Evolutionary conservation across 2,797 vertebrate genomes (phyloP), one percentile per base, ranked within the genome.

Genomic region (Peromyscus nudipes): DNA sequence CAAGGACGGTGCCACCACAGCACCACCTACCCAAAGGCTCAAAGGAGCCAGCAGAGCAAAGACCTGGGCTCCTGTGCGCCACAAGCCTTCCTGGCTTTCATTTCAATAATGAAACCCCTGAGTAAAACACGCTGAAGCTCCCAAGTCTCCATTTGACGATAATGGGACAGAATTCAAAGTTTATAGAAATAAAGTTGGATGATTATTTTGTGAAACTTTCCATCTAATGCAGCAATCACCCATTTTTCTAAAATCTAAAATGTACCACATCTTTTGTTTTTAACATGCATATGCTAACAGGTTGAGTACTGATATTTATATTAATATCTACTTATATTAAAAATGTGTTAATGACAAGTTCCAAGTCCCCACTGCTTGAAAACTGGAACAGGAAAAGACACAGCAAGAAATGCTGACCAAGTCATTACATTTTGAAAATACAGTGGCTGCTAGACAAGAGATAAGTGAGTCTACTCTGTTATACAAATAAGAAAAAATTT

Each of bases 11-110:
- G 83, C 43, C 71, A 77, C 92, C 97, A 97, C 6, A 98, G 96
- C 92, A 96, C 96, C 95, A 96, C 96, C 97, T 96, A 94, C 21
- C 60, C 34, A n/a, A 31, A n/a, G 27, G 55, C 86, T 62, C 57
- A n/a, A 34, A 34, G 55, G 43, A 43, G 86, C n/a, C 12, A 25
- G 9, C 73, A 52, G 43, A 87, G 37, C n/a, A 67, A 43, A 75
- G 49, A 57, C 46, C 43, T 1, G 49, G n/a, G 69, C 81, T 87
- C 19, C 57, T 49, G 34, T 52, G 96, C 65, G 49, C 87, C 62
- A 90, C 93, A 95, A 60, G 62, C 55, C 81, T 93, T 77, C 85
- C 27, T 34, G 65, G 90, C 62, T 25, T 79, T 60, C 79, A 75
- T 83, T 89, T 89, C 91, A 40, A 86, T 69, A 92, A 93, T 75